phyloP scores from a whole-genome alignment of 2,113 vertebrate genomes.

The Glaucomys volans region DNA sequence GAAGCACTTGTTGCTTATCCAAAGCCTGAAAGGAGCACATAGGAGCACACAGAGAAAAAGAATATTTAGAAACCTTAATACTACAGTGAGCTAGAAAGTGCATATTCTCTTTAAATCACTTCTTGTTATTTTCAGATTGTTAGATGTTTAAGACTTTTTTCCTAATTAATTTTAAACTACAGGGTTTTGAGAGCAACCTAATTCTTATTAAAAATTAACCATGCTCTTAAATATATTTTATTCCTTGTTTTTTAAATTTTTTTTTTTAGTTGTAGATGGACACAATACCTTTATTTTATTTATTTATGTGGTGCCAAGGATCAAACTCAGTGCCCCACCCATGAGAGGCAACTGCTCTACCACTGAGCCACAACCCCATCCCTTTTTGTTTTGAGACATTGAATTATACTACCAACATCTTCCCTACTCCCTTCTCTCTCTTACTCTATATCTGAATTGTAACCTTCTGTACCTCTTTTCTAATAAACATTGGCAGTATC shows the following conservation, averaged over 20 bases:
- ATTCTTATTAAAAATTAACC: conserved; percentile 70
- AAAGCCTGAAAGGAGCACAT: conserved; percentile 79
- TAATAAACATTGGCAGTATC: conserved; percentile 51
- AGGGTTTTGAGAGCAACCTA: conserved; percentile 40
- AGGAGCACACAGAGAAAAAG: conserved; percentile 77
- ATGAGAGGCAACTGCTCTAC: too few relatives aligned
- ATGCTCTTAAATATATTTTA: conserved; percentile 56
- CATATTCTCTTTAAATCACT: conserved; percentile 47
- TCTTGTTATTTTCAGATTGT: conserved; percentile 40
- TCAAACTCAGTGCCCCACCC: too few relatives aligned
- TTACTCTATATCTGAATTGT: background rate
- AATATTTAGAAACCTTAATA: conserved; percentile 58
- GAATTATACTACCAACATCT: background rate
- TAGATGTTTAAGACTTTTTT: conserved; percentile 70
- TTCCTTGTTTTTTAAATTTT: conserved; percentile 33
- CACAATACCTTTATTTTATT: too few relatives aligned
- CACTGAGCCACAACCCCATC: too few relatives aligned
- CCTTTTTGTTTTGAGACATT: conserved; percentile 36
- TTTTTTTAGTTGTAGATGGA: too few relatives aligned
- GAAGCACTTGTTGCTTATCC: conserved; percentile 58
- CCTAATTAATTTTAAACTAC: conserved; percentile 75
- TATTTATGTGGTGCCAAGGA: too few relatives aligned
- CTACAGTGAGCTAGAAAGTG: background rate
- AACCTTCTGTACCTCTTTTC: conserved; percentile 43
- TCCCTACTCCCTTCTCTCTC: background rate